Evolutionary conservation across 2,888 invertebrate species (phyloP), one percentile per base, ranked within the genome.

Genomic region (Stomorhina lunata): DNA sequence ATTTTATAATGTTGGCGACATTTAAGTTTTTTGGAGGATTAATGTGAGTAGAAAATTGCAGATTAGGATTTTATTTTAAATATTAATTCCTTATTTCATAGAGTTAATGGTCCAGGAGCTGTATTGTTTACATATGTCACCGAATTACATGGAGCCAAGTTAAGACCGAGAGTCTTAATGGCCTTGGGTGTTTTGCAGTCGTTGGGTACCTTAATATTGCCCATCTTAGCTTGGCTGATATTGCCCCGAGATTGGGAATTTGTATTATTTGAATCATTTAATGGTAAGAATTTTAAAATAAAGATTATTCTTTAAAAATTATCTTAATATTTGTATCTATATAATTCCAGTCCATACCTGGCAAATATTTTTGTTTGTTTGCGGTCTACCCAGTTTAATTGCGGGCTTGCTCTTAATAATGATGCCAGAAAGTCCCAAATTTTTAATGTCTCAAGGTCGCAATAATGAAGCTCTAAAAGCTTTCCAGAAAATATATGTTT

Each of bases 1-100:
- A 92, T 86, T 95, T 94, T 87, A 91, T 92, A 76, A 92, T 94
- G 91, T 92, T 96, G 45, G 92, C 95, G 66, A 88, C 93, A n/a
- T 93, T 95, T n/a, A 95, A 95, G 89, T 95, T 94, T 88, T 89
- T 94, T 43, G 94, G 94, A 71, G 96, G 96, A 1, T 93, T 96
- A 83, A 92, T 95, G 96, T 96, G 89, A 94, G 95, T 92, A 12
- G 10, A 2, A 10, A 22, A 12, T 32, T 20, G n/a, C n/a, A n/a
- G n/a, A n/a, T 32, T 45, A n/a, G 4, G 15, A n/a, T 12, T 7
- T 10, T 5, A 5, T 6, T 15, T 6, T 1, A 43, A 1, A 12
- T 12, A 10, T 66, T 40, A 55, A 12, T 4, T 22, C 25, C 4
- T 40, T 29, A 4, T 3, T 10, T 50, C n/a, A 0, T 85, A 94